Conservation (phyloP, 2,797 vertebrate species). For the Lagodon rhomboides region DNA sequence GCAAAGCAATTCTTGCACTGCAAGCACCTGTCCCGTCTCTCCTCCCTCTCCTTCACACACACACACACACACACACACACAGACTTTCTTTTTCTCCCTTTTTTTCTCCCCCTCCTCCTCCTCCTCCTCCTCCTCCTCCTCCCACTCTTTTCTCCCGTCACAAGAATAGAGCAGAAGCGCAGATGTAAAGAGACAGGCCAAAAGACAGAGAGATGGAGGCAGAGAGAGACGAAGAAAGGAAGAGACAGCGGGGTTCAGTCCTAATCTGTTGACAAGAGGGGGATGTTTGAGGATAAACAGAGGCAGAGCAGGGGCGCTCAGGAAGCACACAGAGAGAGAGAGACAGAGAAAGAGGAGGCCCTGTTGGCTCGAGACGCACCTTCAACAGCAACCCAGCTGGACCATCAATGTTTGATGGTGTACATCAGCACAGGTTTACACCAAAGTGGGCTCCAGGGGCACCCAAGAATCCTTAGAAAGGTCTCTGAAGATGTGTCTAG, state of each 20-base stretch:
- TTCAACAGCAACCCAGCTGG: conserved; percentile 54
- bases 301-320: conserved; percentile 54
- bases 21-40: conserved; percentile 75
- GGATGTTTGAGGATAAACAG: conserved; percentile 79
- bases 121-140: conserved; percentile 2
- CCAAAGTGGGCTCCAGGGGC: conserved; percentile 41
- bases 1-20: conserved; percentile 71
- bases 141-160: conserved; percentile 52
- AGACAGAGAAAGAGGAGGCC: conserved; percentile 24
- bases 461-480: conserved; percentile 7
- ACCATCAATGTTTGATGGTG: conserved; percentile 66
- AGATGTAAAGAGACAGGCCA: conserved; percentile 78
- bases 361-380: conserved; percentile 33
- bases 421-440: conserved; percentile 57
- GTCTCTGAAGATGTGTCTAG: conserved; percentile 1
- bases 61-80: conserved; percentile 30
- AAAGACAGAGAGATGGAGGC: conserved; percentile 74
- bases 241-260: conserved; percentile 75
- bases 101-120: no score
- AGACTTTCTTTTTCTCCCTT: conserved; percentile 42
- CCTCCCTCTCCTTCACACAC: conserved; percentile 3
- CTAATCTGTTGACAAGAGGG: conserved; percentile 77
- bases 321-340: conserved; percentile 33
- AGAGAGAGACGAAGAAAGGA: conserved; percentile 69
- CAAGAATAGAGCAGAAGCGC: conserved; percentile 59